Evolutionary conservation across 2,888 invertebrate genomes (phyloP), one percentile per base, ranked within the genome.

Genomic region (Byasa hedistus): DNA sequence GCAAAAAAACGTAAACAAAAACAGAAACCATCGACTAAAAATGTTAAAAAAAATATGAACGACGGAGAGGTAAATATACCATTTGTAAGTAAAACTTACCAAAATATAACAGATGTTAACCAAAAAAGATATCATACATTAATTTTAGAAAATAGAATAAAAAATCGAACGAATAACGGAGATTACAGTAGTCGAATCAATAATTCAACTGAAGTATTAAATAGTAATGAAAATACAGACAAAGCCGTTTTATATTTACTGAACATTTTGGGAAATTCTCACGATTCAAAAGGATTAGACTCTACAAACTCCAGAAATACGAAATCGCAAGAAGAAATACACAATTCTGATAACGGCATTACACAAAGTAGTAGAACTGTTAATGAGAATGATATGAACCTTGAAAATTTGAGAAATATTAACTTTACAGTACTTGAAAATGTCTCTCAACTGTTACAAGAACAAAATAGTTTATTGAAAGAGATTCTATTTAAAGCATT

Each of bases 401-500:
- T 10, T 39, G 52, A 36, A 23, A 19, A 54, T 22, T 1, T n/a
- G 19, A 24, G 44, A 4, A 39, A 24, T 19, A 39, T 19, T 3
- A 36, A 23, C 21, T 23, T n/a, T 15, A 21, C 10, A n/a, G 3
- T 48, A 17, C 19, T 1, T 17, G 51, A 32, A 21, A 57, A 24
- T 24, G 1, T 64, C 10, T 52, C 24, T 21, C 39, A 64, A 54
- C 54, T 64, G 7, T 44, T 64, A 55, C 23, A 39, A 54, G 64
- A 64, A 8, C 64, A 64, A 57, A 64, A 64, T 51, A 59, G 44
- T 54, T 39, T 64, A 21, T 54, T 64, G 5, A 64, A 64, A 64
- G 54, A 58, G 22, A 58, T 64, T 3, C 39, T 64, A n/a, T 44
- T 59, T 24, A 54, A 64, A 15, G 58, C 39, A 19, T 44, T 64